phyloP scores from a whole-genome alignment of 2,888 invertebrate species.

The Catocala sponsa region DNA sequence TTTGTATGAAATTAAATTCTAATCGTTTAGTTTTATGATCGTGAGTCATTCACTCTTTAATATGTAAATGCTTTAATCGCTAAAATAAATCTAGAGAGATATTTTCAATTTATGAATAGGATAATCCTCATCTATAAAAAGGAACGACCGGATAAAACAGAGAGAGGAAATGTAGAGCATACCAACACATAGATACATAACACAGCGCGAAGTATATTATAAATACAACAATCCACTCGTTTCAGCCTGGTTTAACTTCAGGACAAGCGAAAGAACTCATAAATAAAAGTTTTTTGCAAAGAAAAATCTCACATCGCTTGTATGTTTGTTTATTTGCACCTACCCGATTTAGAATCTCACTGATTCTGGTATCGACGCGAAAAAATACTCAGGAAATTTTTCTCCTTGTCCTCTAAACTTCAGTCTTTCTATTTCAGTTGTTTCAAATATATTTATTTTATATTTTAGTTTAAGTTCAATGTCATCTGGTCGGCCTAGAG shows the following conservation, averaged over 20 bases:
- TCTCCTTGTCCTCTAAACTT: conserved; percentile 58
- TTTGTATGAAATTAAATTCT: neutral
- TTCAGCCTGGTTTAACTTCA: conserved; percentile 28
- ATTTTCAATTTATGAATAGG: neutral
- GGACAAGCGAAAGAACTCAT: conserved; percentile 30
- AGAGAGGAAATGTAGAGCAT: neutral
- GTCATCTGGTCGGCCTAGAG: conserved; percentile 65
- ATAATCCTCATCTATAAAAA: conserved; percentile 2
- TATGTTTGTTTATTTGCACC: conserved; percentile 27
- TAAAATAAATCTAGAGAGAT: neutral
- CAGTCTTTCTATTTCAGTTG: conserved; percentile 58
- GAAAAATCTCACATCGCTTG: conserved; percentile 10
- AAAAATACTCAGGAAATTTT: conserved; percentile 32
- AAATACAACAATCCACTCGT: conserved; percentile 5
- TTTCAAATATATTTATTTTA: conserved; percentile 50
- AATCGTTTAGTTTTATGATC: conserved; percentile 1
- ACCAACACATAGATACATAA: neutral
- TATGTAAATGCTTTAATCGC: neutral
- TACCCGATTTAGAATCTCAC: conserved; percentile 18
- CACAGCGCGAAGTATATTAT: neutral
- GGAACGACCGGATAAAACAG: neutral
- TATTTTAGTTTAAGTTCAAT: conserved; percentile 77
- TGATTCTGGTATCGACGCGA: conserved; percentile 37
- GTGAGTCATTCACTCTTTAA: conserved; percentile 1
- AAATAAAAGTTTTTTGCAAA: conserved; percentile 22